Percentiles rank a stretch among this genome's conserved stretches.
Evolutionary conservation across 2,113 vertebrate species (phyloP).

Genomic region (Carassius auratus): DNA sequence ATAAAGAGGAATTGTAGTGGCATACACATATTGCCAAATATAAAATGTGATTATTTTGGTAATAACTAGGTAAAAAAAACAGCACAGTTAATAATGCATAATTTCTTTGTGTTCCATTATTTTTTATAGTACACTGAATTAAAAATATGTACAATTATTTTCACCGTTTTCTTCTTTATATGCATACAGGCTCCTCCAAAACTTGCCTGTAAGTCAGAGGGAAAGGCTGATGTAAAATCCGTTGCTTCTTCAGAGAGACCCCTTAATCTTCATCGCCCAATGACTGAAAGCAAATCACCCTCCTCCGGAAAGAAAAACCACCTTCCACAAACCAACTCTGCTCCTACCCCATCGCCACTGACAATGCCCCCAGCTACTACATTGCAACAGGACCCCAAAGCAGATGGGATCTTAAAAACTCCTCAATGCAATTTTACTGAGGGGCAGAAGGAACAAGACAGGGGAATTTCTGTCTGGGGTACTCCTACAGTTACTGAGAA

Average conservation of each 20-base stretch:
- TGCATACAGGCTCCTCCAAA: slow-evolving; percentile 73
- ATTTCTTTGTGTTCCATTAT: not conserved
- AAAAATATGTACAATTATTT: not conserved
- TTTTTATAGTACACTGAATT: not conserved
- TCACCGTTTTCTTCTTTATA: slow-evolving; percentile 30
- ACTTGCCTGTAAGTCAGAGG: slow-evolving; percentile 74
- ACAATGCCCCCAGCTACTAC: slow-evolving; percentile 52
- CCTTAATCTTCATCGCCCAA: slow-evolving; percentile 74
- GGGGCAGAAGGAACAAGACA: slow-evolving; percentile 83
- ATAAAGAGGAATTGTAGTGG: not conserved
- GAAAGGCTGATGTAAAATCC: slow-evolving; percentile 74
- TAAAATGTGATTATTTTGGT: not conserved
- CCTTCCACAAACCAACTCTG: slow-evolving; percentile 63
- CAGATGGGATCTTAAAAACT: slow-evolving; percentile 77
- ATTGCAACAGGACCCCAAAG: slow-evolving; percentile 68
- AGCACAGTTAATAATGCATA: not conserved
- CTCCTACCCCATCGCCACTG: slow-evolving; percentile 64
- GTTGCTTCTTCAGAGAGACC: slow-evolving; percentile 69
- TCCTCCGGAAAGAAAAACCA: slow-evolving; percentile 74
- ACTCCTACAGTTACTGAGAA: slow-evolving; percentile 91
- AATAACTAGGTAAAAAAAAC: not conserved
- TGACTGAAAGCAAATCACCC: slow-evolving; percentile 72
- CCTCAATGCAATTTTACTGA: slow-evolving; percentile 72
- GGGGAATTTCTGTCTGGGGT: slow-evolving; percentile 80
- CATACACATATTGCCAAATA: not conserved